A percentile compares a stretch with the other conserved stretches of the same genome.
Evolutionary conservation across 1,140 invertebrate genomes (phyloP).

Genomic region (Megalonaias nervosa): DNA sequence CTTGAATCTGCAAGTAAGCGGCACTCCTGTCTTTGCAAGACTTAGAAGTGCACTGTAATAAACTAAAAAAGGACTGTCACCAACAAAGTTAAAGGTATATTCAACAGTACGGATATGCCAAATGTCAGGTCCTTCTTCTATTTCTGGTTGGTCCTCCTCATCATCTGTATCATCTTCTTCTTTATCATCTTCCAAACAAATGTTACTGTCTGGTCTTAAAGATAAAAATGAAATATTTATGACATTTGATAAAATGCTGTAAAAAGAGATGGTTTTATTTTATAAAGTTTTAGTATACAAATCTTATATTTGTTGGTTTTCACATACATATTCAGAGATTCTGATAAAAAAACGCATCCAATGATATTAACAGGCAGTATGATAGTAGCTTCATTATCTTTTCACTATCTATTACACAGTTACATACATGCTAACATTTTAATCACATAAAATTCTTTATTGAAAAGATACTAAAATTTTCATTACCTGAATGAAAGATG

Average conservation of each 20-base stretch:
- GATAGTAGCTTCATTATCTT: no score
- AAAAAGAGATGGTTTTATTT: no score
- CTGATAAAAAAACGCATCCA: neutral
- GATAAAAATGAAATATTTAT: no score
- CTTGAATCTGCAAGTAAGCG: no score
- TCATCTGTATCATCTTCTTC: neutral
- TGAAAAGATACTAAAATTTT: neutral
- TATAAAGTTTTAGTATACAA: slow-evolving; percentile 3
- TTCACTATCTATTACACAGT: no score
- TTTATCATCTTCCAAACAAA: neutral
- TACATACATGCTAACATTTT: no score
- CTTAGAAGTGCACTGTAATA: neutral
- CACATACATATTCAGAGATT: neutral
- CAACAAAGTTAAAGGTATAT: no score
- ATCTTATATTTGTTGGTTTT: slow-evolving; percentile 6
- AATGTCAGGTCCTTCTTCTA: neutral
- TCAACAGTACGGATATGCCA: neutral
- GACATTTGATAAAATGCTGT: no score
- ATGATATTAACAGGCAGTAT: no score
- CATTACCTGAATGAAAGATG: slow-evolving; percentile 8
- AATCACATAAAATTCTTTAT: no score
- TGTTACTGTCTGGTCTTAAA: no score
- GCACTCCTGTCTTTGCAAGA: neutral
- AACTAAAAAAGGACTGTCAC: no score
- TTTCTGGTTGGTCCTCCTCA: neutral